Percentiles rank a stretch among this genome's conserved stretches.
phyloP scores from a whole-genome alignment of 2,797 vertebrate species.

The Hirundo rustica region DNA sequence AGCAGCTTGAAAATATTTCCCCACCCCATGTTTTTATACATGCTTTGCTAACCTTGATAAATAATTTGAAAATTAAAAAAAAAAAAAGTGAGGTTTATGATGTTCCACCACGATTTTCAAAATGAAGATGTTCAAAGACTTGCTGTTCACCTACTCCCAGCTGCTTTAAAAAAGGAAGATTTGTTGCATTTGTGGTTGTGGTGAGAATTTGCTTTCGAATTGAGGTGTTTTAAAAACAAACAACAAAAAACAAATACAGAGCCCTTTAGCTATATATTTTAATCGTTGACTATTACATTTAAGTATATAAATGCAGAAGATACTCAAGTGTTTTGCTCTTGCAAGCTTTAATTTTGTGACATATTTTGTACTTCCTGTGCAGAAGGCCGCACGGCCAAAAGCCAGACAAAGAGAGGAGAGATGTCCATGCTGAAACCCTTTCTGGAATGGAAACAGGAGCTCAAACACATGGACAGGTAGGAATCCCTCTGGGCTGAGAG shows the following conservation, averaged over 20 bases:
- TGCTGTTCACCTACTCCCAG: not conserved
- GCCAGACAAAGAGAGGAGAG: not conserved
- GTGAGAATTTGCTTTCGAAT: not conserved
- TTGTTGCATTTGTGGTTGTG: not conserved
- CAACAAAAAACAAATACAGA: not conserved
- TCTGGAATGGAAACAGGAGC: not conserved
- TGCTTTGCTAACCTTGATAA: not conserved
- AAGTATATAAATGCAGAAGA: not conserved
- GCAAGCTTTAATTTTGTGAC: not conserved
- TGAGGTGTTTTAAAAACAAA: not conserved
- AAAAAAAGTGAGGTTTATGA: not conserved
- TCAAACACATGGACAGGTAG: not conserved
- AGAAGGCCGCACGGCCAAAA: not conserved
- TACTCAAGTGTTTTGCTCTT: not conserved
- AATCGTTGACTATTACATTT: not conserved
- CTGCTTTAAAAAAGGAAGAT: not conserved
- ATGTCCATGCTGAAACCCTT: not conserved
- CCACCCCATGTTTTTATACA: not conserved
- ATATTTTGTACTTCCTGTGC: not conserved
- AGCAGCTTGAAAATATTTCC: not conserved
- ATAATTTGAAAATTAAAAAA: no score
- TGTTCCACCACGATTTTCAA: not conserved
- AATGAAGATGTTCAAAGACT: not conserved
- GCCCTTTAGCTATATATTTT: not conserved
- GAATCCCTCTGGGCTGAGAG: not conserved